A percentile compares a stretch with the other conserved stretches of the same genome.
phyloP scores from a whole-genome alignment of 2,113 vertebrate species.

The Podiceps cristatus region DNA sequence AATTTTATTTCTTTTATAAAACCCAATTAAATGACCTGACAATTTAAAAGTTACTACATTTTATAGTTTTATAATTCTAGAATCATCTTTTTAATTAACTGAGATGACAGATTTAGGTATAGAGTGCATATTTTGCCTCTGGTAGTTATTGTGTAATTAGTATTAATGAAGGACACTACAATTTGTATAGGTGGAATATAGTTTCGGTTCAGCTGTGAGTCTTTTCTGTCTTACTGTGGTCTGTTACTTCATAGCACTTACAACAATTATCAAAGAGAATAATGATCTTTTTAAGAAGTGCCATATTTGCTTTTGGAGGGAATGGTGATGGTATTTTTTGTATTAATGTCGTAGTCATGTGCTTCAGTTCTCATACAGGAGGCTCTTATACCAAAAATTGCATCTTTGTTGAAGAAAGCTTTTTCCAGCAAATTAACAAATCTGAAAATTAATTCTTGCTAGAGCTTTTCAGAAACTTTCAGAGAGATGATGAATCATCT shows the following conservation, averaged over 20 bases:
- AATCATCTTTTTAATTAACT: constrained; percentile 91
- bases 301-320: not conserved
- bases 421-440: not conserved
- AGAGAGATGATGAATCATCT: not conserved
- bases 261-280: not conserved
- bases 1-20: constrained; percentile 59
- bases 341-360: not conserved
- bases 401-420: not conserved
- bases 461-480: not conserved
- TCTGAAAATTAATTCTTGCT: not conserved
- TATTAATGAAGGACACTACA: constrained; percentile 87
- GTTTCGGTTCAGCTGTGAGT: constrained; percentile 30
- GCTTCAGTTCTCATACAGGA: not conserved
- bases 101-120: constrained; percentile 86
- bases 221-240: not conserved
- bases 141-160: constrained; percentile 82
- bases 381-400: not conserved
- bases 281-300: not conserved
- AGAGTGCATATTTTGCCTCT: constrained; percentile 85
- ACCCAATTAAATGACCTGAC: constrained; percentile 60
- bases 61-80: constrained; percentile 86
- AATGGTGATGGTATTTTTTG: not conserved
- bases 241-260: not conserved
- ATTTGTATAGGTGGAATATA: constrained; percentile 80
- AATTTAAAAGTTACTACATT: constrained; percentile 75